Conservation (phyloP, 1,140 invertebrate species). For the Brachionus koreanus region DNA sequence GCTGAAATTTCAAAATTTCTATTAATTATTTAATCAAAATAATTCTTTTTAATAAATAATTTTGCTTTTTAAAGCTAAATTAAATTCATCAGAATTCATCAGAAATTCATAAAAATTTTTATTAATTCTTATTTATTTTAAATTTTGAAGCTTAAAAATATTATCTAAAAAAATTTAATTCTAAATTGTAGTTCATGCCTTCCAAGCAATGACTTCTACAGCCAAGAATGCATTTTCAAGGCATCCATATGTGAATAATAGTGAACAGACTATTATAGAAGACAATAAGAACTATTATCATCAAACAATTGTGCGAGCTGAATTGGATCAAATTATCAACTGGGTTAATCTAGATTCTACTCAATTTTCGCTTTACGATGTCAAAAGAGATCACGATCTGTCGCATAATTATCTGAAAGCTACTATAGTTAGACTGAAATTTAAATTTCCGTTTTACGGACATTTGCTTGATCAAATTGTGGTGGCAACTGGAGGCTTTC, state of each 20-base stretch:
- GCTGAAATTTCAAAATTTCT: too few relatives aligned
- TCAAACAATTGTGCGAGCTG: constrained; percentile 20
- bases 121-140: background rate
- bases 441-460: constrained; percentile 92
- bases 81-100: too few relatives aligned
- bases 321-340: constrained; percentile 34
- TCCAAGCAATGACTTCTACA: background rate
- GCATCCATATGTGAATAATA: constrained; percentile 9
- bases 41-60: too few relatives aligned
- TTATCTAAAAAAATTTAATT: too few relatives aligned
- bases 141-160: background rate
- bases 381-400: constrained; percentile 16
- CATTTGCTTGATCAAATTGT: constrained; percentile 82
- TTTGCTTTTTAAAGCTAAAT: too few relatives aligned
- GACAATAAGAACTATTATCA: constrained; percentile 40
- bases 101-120: too few relatives aligned
- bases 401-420: constrained; percentile 43
- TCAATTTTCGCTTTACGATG: background rate
- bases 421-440: constrained; percentile 54
- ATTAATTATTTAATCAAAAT: too few relatives aligned
- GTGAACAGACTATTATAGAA: constrained; percentile 37
- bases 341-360: constrained; percentile 26
- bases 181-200: background rate
- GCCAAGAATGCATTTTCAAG: background rate
- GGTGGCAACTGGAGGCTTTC: constrained; percentile 83